Percentiles rank a stretch among this genome's conserved stretches.
Conservation (phyloP, 2,888 invertebrate species). For the Lordiphosa andalusiaca region DNA sequence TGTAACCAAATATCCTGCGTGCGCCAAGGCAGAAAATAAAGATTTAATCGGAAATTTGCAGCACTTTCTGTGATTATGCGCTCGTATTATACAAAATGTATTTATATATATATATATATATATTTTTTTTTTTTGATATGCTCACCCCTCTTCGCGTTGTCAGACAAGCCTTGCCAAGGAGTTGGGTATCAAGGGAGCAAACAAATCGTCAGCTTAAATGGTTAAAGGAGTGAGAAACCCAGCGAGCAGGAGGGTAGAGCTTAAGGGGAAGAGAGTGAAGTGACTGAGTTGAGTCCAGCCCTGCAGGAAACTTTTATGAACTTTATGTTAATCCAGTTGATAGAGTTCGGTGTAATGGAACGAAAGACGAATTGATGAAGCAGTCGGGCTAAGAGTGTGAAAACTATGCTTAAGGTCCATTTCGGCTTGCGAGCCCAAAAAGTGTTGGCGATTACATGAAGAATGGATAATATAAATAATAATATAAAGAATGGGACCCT, state of each 20-base stretch:
- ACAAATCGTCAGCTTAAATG: neutral
- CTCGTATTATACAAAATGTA: constrained; percentile 12
- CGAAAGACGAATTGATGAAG: constrained; percentile 52
- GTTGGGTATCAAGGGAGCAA: constrained; percentile 9
- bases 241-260: no score
- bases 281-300: constrained; percentile 13
- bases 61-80: constrained; percentile 43
- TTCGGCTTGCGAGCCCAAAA: no score
- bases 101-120: no score
- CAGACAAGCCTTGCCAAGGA: constrained; percentile 21
- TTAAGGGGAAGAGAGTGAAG: no score
- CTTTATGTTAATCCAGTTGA: neutral
- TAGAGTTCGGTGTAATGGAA: constrained; percentile 19
- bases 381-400: no score
- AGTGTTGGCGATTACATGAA: no score
- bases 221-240: no score
- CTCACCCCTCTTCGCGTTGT: constrained; percentile 42
- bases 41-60: constrained; percentile 65
- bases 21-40: constrained; percentile 63
- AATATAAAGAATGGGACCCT: no score
- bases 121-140: constrained; percentile 7
- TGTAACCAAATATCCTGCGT: constrained; percentile 40
- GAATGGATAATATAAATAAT: no score
- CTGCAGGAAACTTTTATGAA: constrained; percentile 21
- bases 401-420: no score